Percentiles rank a stretch among this genome's conserved stretches.
These are phyloP conservation scores for Polyergus mexicanus DNA, from an alignment of 1,140 invertebrate genomes.

Conservation along the genomic window DNA sequence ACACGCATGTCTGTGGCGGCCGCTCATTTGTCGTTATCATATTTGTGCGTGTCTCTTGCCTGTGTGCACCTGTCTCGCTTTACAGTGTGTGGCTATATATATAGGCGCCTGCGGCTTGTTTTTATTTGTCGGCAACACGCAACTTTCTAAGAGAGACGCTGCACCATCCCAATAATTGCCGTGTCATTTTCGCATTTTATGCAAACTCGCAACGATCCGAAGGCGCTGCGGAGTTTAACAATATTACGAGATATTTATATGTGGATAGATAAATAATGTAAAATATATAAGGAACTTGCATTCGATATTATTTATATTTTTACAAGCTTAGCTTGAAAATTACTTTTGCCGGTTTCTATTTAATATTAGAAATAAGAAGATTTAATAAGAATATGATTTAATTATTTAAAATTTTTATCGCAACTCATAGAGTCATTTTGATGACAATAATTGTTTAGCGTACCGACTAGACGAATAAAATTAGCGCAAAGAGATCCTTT, in stretches of 20 bases:
- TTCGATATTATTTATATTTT: not conserved
- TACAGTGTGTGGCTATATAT: conserved; percentile 55
- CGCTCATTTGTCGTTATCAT: conserved; percentile 54
- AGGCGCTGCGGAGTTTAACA: not conserved
- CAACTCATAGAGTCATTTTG: not conserved
- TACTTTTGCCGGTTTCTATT: not conserved
- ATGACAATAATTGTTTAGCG: not conserved
- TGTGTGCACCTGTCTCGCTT: conserved; percentile 68
- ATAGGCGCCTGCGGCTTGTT: conserved; percentile 29
- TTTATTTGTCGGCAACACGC: conserved; percentile 2
- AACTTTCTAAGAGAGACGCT: conserved; percentile 36
- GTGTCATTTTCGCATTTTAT: conserved; percentile 1
- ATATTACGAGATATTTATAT: conserved; percentile 8
- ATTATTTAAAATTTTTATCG: not conserved
- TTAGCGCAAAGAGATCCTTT: conserved; percentile 61
- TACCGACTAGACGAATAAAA: not conserved
- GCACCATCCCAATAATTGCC: conserved; percentile 23
- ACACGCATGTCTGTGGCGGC: not conserved
- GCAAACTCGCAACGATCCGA: not conserved
- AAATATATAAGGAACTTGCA: not conserved
- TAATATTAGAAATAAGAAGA: not conserved
- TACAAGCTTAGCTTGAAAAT: not conserved
- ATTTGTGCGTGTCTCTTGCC: conserved; percentile 26
- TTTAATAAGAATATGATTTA: not conserved
- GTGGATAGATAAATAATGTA: no score